These are phyloP conservation scores for Antheraea pernyi DNA, from an alignment of 1,140 invertebrate species.

Conservation along the genomic window DNA sequence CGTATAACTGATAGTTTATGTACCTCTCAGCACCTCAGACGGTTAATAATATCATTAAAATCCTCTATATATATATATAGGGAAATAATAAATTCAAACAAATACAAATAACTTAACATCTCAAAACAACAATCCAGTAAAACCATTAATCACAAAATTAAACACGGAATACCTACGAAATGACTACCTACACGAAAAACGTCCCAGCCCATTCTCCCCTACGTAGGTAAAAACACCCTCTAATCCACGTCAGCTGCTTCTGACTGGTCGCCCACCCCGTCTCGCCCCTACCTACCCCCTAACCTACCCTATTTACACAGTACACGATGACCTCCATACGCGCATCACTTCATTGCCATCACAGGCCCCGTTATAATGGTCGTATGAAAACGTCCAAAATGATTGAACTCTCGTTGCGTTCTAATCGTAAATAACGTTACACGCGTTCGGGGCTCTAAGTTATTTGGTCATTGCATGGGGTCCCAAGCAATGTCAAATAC, in stretches of 20 bases:
- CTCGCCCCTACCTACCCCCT: constrained; percentile 42
- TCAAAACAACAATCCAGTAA: neutral
- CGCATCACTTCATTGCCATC: constrained; percentile 20
- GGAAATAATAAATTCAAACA: neutral
- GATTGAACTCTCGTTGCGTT: constrained; percentile 37
- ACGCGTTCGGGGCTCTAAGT: constrained; percentile 13
- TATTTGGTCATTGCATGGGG: neutral
- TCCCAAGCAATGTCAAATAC: constrained; percentile 8
- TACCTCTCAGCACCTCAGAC: too few species aligned
- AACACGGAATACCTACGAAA: constrained; percentile 2
- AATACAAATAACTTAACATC: constrained; percentile 4
- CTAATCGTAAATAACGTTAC: constrained; percentile 13
- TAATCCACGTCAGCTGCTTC: constrained; percentile 75
- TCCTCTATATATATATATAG: neutral
- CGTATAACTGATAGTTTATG: too few species aligned
- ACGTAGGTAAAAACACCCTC: constrained; percentile 69
- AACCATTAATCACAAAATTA: constrained; percentile 11
- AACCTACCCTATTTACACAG: constrained; percentile 47
- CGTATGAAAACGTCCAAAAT: constrained; percentile 31
- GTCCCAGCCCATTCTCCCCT: constrained; percentile 46
- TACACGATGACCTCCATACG: constrained; percentile 39
- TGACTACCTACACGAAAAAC: constrained; percentile 32
- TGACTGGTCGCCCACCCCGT: constrained; percentile 63
- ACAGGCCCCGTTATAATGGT: constrained; percentile 45
- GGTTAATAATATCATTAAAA: too few species aligned